Evolutionary conservation across 1,140 invertebrate species (phyloP).

Genomic region (Aphelinus certus): DNA sequence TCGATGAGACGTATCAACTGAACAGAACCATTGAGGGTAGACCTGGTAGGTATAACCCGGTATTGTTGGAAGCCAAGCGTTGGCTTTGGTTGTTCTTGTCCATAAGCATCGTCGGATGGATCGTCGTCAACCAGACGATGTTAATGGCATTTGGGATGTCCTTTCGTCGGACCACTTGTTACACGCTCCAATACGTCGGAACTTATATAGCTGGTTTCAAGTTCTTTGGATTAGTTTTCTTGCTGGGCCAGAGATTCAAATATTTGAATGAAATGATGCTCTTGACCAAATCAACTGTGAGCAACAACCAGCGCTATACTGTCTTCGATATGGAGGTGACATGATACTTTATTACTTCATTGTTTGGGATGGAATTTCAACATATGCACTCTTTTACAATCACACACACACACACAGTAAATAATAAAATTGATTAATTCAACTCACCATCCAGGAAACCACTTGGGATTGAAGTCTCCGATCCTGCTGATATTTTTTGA

Average conservation of each 20-base stretch:
- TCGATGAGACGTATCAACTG: slow-evolving; percentile 46
- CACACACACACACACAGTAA: too few species aligned
- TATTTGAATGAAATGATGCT: slow-evolving; percentile 46
- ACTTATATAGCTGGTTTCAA: slow-evolving; percentile 47
- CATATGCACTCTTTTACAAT: too few species aligned
- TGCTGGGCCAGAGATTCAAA: slow-evolving; percentile 55
- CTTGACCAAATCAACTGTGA: too few species aligned
- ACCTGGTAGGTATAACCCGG: background rate
- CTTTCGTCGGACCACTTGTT: slow-evolving; percentile 50
- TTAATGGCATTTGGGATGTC: slow-evolving; percentile 52
- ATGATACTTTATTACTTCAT: too few species aligned
- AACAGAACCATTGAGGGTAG: background rate
- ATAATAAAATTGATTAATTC: too few species aligned
- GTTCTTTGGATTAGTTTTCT: slow-evolving; percentile 46
- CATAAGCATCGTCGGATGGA: slow-evolving; percentile 45
- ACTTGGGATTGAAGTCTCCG: too few species aligned
- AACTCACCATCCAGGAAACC: too few species aligned
- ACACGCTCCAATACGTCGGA: slow-evolving; percentile 52
- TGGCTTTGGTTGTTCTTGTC: slow-evolving; percentile 45
- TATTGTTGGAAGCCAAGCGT: slow-evolving; percentile 9
- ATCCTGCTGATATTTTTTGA: too few species aligned
- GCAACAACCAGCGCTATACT: too few species aligned
- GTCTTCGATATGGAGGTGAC: too few species aligned
- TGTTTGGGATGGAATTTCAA: too few species aligned
- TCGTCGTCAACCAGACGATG: slow-evolving; percentile 47